A percentile compares a stretch with the other conserved stretches of the same genome.
phyloP scores from a whole-genome alignment of 2,888 invertebrate genomes.

The Caenorhabditis panamensis region DNA sequence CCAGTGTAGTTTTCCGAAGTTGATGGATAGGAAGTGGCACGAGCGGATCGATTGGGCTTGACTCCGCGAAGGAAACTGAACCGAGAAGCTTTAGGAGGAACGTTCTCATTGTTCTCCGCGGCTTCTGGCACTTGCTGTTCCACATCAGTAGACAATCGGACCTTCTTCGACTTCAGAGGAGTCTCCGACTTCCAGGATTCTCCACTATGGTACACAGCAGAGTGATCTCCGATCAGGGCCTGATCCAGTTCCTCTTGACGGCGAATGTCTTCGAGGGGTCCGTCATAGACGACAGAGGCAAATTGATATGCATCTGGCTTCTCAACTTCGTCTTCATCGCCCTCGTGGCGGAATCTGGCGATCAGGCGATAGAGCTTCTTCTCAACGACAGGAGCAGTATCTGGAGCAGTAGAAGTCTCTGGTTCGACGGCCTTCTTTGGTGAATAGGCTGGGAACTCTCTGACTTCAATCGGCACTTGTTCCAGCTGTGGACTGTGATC shows the following conservation, averaged over 20 bases:
- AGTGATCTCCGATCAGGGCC: slow-evolving; percentile 28
- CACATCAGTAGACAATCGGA: slow-evolving; percentile 1
- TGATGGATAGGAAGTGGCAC: slow-evolving; percentile 26
- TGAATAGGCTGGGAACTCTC: slow-evolving; percentile 28
- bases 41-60: slow-evolving; percentile 14
- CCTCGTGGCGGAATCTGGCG: slow-evolving; percentile 54
- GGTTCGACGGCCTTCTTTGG: slow-evolving; percentile 15
- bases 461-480: slow-evolving; percentile 43
- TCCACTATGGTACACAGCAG: slow-evolving; percentile 61
- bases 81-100: slow-evolving; percentile 15
- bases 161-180: slow-evolving; percentile 21
- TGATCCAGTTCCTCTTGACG: slow-evolving; percentile 36
- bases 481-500: slow-evolving; percentile 38
- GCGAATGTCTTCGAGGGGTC: slow-evolving; percentile 55
- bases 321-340: slow-evolving; percentile 64
- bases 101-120: slow-evolving; percentile 14
- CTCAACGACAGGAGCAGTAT: slow-evolving; percentile 16
- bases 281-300: slow-evolving; percentile 34
- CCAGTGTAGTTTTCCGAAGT: slow-evolving; percentile 41
- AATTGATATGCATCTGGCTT: slow-evolving; percentile 45
- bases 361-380: slow-evolving; percentile 41
- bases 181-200: slow-evolving; percentile 43
- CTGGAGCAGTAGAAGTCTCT: not conserved
- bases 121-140: slow-evolving; percentile 19
- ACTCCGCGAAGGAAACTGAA: slow-evolving; percentile 40